A percentile compares a stretch with the other conserved stretches of the same genome.
Evolutionary conservation across 1,140 invertebrate species (phyloP).

Genomic region (Triops cancriformis): DNA sequence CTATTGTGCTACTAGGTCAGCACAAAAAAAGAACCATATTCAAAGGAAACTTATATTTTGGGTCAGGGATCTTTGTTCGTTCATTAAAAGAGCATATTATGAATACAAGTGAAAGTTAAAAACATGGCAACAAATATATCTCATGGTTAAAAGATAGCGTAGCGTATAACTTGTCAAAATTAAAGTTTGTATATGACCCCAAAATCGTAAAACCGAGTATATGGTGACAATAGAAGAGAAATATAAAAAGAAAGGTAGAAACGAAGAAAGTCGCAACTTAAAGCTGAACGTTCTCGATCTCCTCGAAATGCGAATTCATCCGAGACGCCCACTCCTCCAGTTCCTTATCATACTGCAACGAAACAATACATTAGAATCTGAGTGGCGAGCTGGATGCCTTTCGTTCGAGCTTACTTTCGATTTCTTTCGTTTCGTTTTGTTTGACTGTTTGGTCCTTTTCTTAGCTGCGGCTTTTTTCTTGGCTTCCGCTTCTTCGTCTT

Average conservation of each 20-base stretch:
- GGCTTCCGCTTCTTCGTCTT: background rate
- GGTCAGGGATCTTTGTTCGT: slow-evolving; percentile 7
- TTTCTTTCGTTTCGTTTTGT: background rate
- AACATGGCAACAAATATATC: background rate
- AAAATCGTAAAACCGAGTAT: too few species aligned
- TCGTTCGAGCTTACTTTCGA: background rate
- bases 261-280: background rate
- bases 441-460: background rate
- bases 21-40: background rate
- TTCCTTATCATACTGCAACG: background rate
- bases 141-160: background rate
- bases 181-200: too few species aligned
- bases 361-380: background rate
- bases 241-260: background rate
- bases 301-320: background rate
- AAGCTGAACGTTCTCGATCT: background rate
- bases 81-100: background rate
- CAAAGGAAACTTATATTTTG: background rate
- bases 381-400: background rate
- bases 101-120: background rate
- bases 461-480: background rate
- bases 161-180: too few species aligned
- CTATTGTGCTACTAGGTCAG: background rate
- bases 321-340: background rate
- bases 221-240: too few species aligned